Evolutionary conservation across 2,113 vertebrate species (phyloP), one percentile per base, ranked within the genome.

Genomic region (Eubucco bourcierii): DNA sequence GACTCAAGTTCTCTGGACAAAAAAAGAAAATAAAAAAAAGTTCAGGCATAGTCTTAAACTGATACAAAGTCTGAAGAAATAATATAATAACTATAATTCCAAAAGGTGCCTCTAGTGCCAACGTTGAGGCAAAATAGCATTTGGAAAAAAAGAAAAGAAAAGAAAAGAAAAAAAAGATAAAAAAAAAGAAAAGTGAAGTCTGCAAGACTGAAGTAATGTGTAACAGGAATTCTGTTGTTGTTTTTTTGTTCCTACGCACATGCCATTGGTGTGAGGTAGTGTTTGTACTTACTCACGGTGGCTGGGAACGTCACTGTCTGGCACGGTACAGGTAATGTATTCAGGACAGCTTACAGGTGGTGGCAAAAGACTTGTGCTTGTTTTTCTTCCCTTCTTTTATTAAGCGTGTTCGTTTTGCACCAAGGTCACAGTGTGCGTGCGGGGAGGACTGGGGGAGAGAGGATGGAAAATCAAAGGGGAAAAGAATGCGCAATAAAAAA

Each of bases 221-320:
- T 28, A 39, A 44, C 70, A 95, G 95, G 95, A 94, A 95, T 95
- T 65, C 85, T 94, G 95, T 80, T 95, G 93, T 90, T 95, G 95
- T 93, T 95, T 96, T 95, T 89, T 88, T 94, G 88, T 88, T 95
- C 95, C 94, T 93, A 96, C 89, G 18, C 95, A 80, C 95, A 96
- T 95, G 95, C 96, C 95, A 92, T 92, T 87, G 78, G 74, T 52
- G 80, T 96, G 95, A 96, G 92, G 87, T 82, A 63, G 84, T 89
- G 88, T 95, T 96, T 96, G 94, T 84, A 61, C 95, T 96, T 84
- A 4, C 88, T 94, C 78, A 31, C 3, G 3, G 84, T 83, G 87
- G 75, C 95, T 95, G 93, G 86, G 92, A 88, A 93, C 77, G 85
- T 96, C 95, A 94, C 93, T 29, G 92, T 67, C 95, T 96, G 95